A percentile compares a stretch with the other conserved stretches of the same genome.
Conservation (phyloP, 2,113 vertebrate species). For the Lepus americanus region DNA sequence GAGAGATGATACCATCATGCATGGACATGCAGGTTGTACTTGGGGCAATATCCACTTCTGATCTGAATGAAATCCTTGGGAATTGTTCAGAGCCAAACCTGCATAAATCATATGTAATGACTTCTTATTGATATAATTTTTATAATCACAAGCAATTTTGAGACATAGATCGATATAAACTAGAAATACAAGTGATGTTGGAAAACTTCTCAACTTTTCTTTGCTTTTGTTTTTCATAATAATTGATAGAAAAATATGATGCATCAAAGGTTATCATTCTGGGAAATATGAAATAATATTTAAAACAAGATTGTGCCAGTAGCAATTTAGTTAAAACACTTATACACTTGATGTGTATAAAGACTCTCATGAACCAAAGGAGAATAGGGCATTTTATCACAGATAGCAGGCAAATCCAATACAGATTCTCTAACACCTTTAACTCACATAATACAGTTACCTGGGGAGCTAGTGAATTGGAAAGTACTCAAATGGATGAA, state of each 20-base stretch:
- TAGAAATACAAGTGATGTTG: not conserved
- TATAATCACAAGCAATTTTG: conserved; percentile 36
- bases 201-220: conserved; percentile 26
- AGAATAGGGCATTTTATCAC: conserved; percentile 17
- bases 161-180: conserved; percentile 13
- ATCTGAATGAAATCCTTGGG: not conserved
- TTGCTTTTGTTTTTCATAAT: conserved; percentile 28
- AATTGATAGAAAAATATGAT: conserved; percentile 50
- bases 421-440: conserved; percentile 29
- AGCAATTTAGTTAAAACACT: not conserved
- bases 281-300: conserved; percentile 23
- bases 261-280: not conserved
- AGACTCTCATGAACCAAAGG: not conserved
- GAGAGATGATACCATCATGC: not conserved
- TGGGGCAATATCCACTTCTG: too few relatives aligned
- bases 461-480: conserved; percentile 5
- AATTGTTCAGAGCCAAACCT: not conserved
- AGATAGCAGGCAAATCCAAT: conserved; percentile 16
- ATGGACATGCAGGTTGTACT: not conserved
- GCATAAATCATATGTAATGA: not conserved
- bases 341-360: not conserved
- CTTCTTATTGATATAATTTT: conserved; percentile 23
- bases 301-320: not conserved
- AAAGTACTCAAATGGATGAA: not conserved
- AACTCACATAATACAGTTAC: not conserved